Base-by-base conservation (phyloP, 2,888 invertebrate species). In the Sphaerophoria taeniata region DNA sequence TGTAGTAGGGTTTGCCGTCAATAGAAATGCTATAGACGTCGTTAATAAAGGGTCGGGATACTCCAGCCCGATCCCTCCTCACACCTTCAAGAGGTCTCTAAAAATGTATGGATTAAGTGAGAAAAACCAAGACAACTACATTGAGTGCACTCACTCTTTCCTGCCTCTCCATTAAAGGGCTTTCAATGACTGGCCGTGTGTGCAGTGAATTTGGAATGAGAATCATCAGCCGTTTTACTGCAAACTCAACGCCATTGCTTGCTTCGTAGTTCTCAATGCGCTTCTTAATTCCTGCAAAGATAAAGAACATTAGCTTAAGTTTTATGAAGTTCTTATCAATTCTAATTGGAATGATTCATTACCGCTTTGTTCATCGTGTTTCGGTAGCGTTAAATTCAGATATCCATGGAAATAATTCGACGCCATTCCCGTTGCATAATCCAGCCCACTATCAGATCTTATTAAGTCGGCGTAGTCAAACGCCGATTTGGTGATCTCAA, bases 371-470 rank as follows among this genome's bases (percentile, higher is more conserved):
- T 83, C 81, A 0, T 76, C 76, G 6, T 81, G 78, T 0, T 83
- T 81, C 0, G 91, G 90, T 6, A 91, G n/a, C 1, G 88, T 87
- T 1, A 90, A 60, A 6, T 90, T 89, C 0, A 91, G 78, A 87
- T 90, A 91, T 0, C 91, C 91, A 86, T 91, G 90, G 43, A 90
- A 90, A 56, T 91, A 91, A 47, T 88, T 91, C 0, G 90, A 89
- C 7, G 91, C 91, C 91, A 91, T 91, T 12, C 91, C 91, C 6
- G 89, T 87, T 0, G 89, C 91, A 84, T 90, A 91, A 82, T 92
- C 91, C 12, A 91, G 75, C 0, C 91, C 90, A 70, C 89, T 88
- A 0, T 79, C 14, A 0, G 88, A 87, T 1, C 91, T 87, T 45
- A 91, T 88, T 87, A 88, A 90, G 49, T 88, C 76, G 0, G 90